Evolutionary conservation across 2,797 vertebrate genomes (phyloP), one percentile per base, ranked within the genome.

Genomic region (Cheirogaleus major): DNA sequence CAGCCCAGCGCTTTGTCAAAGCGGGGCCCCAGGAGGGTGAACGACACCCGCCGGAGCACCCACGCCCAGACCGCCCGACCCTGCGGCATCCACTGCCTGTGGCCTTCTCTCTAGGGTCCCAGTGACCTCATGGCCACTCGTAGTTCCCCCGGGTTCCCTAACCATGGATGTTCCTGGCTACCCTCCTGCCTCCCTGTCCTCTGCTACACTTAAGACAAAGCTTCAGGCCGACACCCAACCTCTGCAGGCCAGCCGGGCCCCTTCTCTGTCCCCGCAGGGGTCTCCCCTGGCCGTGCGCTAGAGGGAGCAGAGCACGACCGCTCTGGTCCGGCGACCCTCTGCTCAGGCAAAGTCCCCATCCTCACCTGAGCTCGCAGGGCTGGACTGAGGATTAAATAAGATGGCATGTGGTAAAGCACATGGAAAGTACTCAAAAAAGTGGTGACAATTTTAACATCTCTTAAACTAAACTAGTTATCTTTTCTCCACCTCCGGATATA

Each of bases 401-500:
- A 82, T 13, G n/a, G 67, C 6, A 22, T 22, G 38, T 48, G 67
- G 12, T 73, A 89, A 61, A 61, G 55, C 57, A 73, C 67, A 23
- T 23, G 22, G 63, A 63, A 70, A 72, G 22, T 52, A 43, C 45
- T 65, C 35, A 55, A 78, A 86, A 80, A 41, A 81, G 12, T 48
- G 32, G 41, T n/a, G 27, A 57, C 41, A 23, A 61, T n/a, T 57
- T n/a, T n/a, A 81, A 86, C 48, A 45, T 57, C 76, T 81, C 67
- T 48, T 81, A 48, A 41, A 45, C 57, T 55, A 72, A 91, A 43
- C 30, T 27, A 72, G 48, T 43, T 50, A 57, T 59, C 89, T 88
- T 82, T 75, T 55, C n/a, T 82, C 79, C 27, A 67, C 50, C 43
- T 88, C 38, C 83, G 41, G 50, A 75, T 65, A 81, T 55, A 73